Evolutionary conservation across 2,113 vertebrate species (phyloP), one percentile per base, ranked within the genome.

Genomic region (Laterallus jamaicensis): DNA sequence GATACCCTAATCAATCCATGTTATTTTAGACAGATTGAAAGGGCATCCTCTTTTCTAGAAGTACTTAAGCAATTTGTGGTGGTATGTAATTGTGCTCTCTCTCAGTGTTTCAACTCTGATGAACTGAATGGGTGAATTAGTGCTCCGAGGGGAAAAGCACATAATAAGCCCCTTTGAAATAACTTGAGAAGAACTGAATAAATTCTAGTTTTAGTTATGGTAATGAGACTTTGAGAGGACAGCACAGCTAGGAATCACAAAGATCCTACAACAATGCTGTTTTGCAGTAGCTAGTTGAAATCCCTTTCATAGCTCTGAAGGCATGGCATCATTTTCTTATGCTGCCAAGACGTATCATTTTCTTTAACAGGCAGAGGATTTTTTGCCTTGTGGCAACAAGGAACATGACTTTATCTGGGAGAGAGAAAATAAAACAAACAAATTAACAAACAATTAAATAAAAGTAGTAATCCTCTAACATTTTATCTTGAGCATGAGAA

Each of bases 181-280:
- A 83, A 86, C 55, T 86, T 90, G 70, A 89, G 73, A 47, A 84
- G 66, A 63, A 39, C 40, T 77, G 54, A 93, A 93, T 92, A 84
- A 96, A 91, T 86, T 82, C 92, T 88, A 49, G 60, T 64, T 97
- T 95, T 82, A 58, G 32, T 93, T 92, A 97, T 39, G 63, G 25
- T 88, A 92, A 89, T 92, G 82, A 91, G 75, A 56, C 21, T 64
- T 71, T 68, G 11, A 67, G 21, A 26, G 26, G n/a, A 82, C 40
- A 74, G 18, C 49, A 35, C 50, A 74, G 28, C n/a, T 39, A 49
- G 29, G 39, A 85, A 83, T 76, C 22, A 26, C 76, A 82, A 60
- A 75, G n/a, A 37, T 58, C 12, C 29, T 74, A 7, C 19, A 82
- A 11, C 26, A 86, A 42, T 28, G 11, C 24, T 76, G 35, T 5